Conservation (phyloP, 2,797 vertebrate species). For the Propithecus perrieri region DNA sequence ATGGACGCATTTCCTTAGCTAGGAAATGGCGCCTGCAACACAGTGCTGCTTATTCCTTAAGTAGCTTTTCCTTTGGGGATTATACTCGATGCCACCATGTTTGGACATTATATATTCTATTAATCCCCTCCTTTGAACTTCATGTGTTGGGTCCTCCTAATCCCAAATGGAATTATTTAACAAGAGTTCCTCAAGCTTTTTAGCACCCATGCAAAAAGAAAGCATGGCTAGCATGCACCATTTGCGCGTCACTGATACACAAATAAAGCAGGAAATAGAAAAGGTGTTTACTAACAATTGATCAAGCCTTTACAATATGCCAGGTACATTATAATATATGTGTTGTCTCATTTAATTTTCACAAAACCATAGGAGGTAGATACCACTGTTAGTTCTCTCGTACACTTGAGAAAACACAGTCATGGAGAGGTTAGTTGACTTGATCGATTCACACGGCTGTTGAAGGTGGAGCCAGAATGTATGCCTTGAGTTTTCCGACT, state of each 20-base stretch:
- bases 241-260: not conserved
- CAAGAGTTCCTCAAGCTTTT: not conserved
- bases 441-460: not conserved
- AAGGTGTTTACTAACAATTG: not conserved
- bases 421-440: not conserved
- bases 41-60: not conserved
- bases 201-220: not conserved
- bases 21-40: not conserved
- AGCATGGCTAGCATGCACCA: not conserved
- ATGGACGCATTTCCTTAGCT: not conserved
- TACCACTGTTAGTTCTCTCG: not conserved
- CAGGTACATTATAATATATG: too few species aligned
- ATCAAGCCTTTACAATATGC: not conserved
- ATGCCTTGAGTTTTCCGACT: not conserved
- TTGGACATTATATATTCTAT: not conserved
- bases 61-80: not conserved
- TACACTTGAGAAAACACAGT: not conserved
- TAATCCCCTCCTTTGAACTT: not conserved
- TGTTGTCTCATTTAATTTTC: not conserved
- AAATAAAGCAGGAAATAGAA: not conserved
- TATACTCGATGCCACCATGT: fast-evolving
- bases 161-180: not conserved
- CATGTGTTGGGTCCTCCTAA: not conserved
- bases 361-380: not conserved
- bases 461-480: not conserved